phyloP scores from a whole-genome alignment of 2,888 invertebrate species.

The Agapetus fuscipes region DNA sequence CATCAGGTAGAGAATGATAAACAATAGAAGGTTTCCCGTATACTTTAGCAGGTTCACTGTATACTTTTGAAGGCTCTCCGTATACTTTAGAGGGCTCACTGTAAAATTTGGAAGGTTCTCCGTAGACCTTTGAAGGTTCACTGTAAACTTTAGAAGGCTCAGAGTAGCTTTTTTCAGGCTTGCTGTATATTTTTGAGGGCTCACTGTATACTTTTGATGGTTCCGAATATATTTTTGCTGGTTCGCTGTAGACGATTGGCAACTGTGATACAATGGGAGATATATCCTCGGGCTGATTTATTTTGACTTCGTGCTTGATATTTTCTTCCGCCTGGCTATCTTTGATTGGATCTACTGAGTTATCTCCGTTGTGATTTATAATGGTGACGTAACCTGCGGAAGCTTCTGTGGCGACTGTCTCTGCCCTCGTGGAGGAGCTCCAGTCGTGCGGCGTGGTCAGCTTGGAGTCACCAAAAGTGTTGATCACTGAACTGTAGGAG shows the following conservation, averaged over 20 bases:
- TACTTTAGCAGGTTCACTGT: slow-evolving; percentile 47
- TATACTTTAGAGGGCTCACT: slow-evolving; percentile 41
- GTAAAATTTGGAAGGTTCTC: slow-evolving; percentile 33
- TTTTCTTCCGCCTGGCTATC: slow-evolving; percentile 31
- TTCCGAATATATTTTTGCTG: slow-evolving; percentile 36
- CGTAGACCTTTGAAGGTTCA: slow-evolving; percentile 44
- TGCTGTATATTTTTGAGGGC: slow-evolving; percentile 42
- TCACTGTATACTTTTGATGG: slow-evolving; percentile 44
- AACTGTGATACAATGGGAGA: slow-evolving; percentile 18
- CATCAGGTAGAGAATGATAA: slow-evolving; percentile 6
- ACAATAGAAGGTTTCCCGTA: slow-evolving; percentile 43
- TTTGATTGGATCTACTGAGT: slow-evolving; percentile 7
- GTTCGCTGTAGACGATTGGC: slow-evolving; percentile 35
- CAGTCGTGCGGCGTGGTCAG: slow-evolving; percentile 26
- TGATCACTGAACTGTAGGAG: slow-evolving; percentile 44
- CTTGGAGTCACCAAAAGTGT: slow-evolving; percentile 28
- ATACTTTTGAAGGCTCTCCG: slow-evolving; percentile 50
- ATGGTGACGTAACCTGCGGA: slow-evolving; percentile 21
- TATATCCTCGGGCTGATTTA: slow-evolving; percentile 22
- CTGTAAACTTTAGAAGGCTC: slow-evolving; percentile 48
- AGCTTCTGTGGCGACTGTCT: slow-evolving; percentile 17
- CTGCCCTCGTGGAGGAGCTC: slow-evolving; percentile 15
- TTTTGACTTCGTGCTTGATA: slow-evolving; percentile 35
- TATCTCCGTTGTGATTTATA: slow-evolving; percentile 20
- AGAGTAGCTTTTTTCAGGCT: slow-evolving; percentile 46